phyloP scores from a whole-genome alignment of 2,888 invertebrate genomes.

The Liopterus haemorrhoidalis region DNA sequence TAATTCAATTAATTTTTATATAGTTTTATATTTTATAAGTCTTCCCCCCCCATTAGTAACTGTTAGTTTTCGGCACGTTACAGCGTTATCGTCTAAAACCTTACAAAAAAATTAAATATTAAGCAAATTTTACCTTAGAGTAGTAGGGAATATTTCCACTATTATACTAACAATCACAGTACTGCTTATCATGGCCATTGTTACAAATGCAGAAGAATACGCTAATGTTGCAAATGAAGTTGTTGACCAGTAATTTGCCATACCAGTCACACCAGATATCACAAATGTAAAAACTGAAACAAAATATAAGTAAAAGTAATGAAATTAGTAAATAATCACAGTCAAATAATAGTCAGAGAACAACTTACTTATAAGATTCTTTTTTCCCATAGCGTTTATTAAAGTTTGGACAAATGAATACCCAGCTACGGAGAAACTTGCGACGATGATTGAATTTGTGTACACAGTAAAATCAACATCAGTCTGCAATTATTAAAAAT shows the following conservation, averaged over 20 bases:
- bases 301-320: no score
- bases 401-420: slow-evolving; percentile 56
- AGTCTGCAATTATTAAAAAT: slow-evolving; percentile 9
- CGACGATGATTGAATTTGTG: slow-evolving; percentile 63
- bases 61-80: no score
- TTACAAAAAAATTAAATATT: no score
- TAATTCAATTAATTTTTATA: no score
- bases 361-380: slow-evolving; percentile 50
- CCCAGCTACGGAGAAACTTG: slow-evolving; percentile 56
- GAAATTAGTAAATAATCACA: no score
- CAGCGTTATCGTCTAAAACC: no score
- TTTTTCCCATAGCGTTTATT: slow-evolving; percentile 51
- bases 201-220: slow-evolving; percentile 52
- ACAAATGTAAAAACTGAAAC: slow-evolving; percentile 16
- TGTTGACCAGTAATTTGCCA: slow-evolving; percentile 53
- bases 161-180: slow-evolving; percentile 58
- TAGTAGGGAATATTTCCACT: slow-evolving; percentile 61
- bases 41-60: no score
- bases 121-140: slow-evolving; percentile 53
- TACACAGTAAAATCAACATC: slow-evolving; percentile 47
- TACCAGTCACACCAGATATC: slow-evolving; percentile 44
- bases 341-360: no score
- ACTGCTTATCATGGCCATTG: slow-evolving; percentile 51
- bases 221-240: slow-evolving; percentile 50
- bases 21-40: no score